Percentiles rank a stretch among this genome's conserved stretches.
These are phyloP conservation scores for Geotrypetes seraphini DNA, from an alignment of 2,797 vertebrate genomes.

Conservation along the genomic window DNA sequence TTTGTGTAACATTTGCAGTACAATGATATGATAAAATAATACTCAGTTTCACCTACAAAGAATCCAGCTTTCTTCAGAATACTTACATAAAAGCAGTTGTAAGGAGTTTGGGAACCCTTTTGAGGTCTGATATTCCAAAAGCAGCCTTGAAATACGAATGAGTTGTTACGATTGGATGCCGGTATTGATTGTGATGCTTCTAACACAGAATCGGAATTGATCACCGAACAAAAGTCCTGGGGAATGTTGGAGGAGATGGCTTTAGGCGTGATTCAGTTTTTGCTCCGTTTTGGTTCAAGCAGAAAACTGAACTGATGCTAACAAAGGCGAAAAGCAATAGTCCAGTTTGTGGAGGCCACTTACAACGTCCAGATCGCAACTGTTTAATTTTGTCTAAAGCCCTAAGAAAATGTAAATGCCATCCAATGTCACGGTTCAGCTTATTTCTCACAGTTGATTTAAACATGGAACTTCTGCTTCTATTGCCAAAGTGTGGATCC, in stretches of 20 bases:
- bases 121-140: no score
- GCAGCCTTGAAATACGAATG: no score
- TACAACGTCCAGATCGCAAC: not conserved
- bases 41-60: no score
- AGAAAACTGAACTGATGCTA: slow-evolving; percentile 12
- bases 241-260: slow-evolving; percentile 5
- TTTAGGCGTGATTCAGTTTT: no score
- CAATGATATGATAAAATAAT: no score
- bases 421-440: slow-evolving; percentile 9
- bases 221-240: slow-evolving; percentile 6
- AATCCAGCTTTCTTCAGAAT: no score
- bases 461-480: slow-evolving; percentile 11
- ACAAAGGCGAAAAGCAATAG: not conserved
- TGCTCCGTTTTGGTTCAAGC: slow-evolving; percentile 2
- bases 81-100: no score
- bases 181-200: slow-evolving; percentile 1
- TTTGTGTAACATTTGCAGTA: no score
- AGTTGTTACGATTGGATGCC: no score
- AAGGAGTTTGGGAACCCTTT: no score
- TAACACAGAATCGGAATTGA: slow-evolving; percentile 30
- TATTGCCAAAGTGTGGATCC: slow-evolving; percentile 1
- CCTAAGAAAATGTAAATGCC: slow-evolving; percentile 5
- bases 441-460: slow-evolving; percentile 7
- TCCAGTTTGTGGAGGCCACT: slow-evolving; percentile 3
- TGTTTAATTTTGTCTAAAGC: slow-evolving; percentile 2